phyloP scores from a whole-genome alignment of 2,113 vertebrate genomes.

The Protomyctophum bolini region DNA sequence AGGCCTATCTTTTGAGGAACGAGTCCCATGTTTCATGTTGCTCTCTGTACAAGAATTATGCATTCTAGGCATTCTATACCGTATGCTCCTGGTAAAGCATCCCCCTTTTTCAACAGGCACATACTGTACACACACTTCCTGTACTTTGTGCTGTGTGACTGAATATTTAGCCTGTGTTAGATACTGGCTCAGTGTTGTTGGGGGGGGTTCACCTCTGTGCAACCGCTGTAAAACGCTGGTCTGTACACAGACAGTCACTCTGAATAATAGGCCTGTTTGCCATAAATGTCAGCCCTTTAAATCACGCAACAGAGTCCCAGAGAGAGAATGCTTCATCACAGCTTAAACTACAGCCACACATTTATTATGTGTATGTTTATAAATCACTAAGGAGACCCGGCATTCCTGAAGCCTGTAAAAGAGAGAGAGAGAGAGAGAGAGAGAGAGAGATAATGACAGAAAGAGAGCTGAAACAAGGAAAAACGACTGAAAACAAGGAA shows the following conservation, averaged over 20 bases:
- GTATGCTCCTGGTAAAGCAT: conserved; percentile 18
- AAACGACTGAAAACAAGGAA: not conserved
- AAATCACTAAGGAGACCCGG: conserved; percentile 90
- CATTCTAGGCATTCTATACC: not conserved
- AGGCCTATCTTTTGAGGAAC: too few relatives aligned
- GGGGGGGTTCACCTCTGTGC: conserved; percentile 81
- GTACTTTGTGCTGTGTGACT: conserved; percentile 20
- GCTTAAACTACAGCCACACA: conserved; percentile 91
- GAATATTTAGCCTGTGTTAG: conserved; percentile 45
- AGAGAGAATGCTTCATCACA: conserved; percentile 90
- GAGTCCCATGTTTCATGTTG: too few relatives aligned
- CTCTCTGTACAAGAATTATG: too few relatives aligned
- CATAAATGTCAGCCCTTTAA: conserved; percentile 99
- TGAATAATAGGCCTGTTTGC: conserved; percentile 96
- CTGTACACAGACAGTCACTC: conserved; percentile 98
- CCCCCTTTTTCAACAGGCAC: conserved; percentile 1
- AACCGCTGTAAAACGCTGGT: conserved; percentile 92
- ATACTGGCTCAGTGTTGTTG: conserved; percentile 33
- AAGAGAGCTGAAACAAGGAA: conserved; percentile 15
- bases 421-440: conserved; percentile 18
- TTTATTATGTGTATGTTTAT: conserved; percentile 98
- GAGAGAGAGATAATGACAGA: conserved; percentile 31
- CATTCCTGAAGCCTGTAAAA: conserved; percentile 79
- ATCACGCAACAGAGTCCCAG: conserved; percentile 88
- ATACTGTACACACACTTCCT: conserved; percentile 12